phyloP scores from a whole-genome alignment of 2,113 vertebrate species.

The Bucco capensis region DNA sequence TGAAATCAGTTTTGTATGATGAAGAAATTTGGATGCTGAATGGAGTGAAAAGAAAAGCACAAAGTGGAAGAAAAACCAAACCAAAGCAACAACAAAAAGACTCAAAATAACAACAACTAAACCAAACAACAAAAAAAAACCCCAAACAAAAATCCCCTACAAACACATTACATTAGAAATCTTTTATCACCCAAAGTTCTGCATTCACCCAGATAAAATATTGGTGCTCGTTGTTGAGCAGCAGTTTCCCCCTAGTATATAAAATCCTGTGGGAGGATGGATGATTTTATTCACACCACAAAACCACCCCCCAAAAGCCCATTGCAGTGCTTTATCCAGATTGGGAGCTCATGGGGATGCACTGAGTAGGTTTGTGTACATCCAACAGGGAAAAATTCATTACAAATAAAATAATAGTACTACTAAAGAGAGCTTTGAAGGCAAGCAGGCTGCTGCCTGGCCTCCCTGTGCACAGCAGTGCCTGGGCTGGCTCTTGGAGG shows the following conservation, averaged over 20 bases:
- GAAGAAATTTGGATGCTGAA: fast-evolving
- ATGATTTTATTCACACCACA: too few species aligned
- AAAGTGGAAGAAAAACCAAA: background rate
- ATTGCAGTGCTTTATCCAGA: background rate
- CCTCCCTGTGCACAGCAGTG: background rate
- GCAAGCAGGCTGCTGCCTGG: background rate
- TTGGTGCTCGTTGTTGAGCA: background rate
- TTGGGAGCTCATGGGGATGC: too few species aligned
- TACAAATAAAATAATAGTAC: too few species aligned
- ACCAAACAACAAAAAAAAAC: background rate
- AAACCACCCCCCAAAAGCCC: background rate
- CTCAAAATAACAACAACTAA: too few species aligned
- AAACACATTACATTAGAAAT: background rate
- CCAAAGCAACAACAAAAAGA: too few species aligned
- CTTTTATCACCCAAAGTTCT: background rate
- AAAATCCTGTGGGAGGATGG: too few species aligned
- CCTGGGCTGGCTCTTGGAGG: background rate
- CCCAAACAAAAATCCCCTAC: background rate
- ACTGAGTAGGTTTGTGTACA: background rate
- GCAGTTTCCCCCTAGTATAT: background rate
- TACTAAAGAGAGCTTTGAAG: background rate
- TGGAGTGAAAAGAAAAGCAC: background rate
- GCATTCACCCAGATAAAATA: background rate
- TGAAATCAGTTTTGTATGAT: background rate
- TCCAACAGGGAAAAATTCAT: background rate